Evolutionary conservation across 2,113 vertebrate genomes (phyloP).

Genomic region (Geococcyx californianus): DNA sequence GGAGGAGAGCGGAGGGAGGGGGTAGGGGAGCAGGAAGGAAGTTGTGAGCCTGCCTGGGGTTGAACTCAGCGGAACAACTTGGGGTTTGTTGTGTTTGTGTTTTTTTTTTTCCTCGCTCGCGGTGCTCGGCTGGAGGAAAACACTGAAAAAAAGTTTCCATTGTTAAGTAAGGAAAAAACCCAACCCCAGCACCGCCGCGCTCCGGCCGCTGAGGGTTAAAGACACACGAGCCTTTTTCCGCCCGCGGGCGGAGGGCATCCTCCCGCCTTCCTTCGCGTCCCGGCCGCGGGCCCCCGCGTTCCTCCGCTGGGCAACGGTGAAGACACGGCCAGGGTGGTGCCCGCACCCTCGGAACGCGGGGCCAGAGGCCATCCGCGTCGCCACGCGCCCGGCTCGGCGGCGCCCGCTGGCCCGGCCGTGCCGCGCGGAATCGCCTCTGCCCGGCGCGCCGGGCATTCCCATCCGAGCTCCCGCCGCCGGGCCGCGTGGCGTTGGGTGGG

Average conservation of each 20-base stretch:
- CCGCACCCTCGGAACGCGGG: neutral
- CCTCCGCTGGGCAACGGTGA: neutral
- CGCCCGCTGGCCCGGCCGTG: fast-evolving
- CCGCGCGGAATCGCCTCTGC: no score
- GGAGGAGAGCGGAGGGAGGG: slow-evolving; percentile 66
- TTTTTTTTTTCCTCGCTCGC: slow-evolving; percentile 30
- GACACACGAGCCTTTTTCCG: slow-evolving; percentile 73
- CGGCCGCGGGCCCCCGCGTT: fast-evolving
- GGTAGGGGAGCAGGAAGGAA: slow-evolving; percentile 81
- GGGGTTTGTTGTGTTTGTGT: no score
- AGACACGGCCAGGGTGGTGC: neutral
- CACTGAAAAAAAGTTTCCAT: slow-evolving; percentile 81
- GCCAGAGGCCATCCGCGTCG: neutral
- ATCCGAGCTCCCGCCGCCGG: neutral
- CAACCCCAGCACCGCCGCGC: neutral
- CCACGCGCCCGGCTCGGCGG: fast-evolving
- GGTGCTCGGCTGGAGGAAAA: slow-evolving; percentile 74
- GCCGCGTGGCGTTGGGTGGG: neutral
- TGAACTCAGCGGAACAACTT: slow-evolving; percentile 82
- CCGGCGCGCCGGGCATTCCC: fast-evolving
- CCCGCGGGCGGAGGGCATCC: neutral
- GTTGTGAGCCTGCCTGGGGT: slow-evolving; percentile 79
- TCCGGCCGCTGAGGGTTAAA: slow-evolving; percentile 73
- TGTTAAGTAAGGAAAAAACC: slow-evolving; percentile 64
- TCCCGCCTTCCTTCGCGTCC: neutral